phyloP scores from a whole-genome alignment of 1,140 invertebrate species.

The Homalodisca vitripennis region DNA sequence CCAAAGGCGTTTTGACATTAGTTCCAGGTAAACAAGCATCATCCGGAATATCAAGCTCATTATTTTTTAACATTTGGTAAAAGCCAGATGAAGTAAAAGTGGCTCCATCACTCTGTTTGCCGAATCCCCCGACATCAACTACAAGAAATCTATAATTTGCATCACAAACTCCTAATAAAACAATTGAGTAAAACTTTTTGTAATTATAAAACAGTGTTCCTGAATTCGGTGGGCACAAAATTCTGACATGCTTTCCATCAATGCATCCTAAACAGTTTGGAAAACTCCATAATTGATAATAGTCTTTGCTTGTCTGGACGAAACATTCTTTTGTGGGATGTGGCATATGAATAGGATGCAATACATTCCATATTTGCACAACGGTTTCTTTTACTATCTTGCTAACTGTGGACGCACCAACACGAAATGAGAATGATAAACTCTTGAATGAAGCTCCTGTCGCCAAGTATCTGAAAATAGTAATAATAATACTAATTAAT shows the following conservation, averaged over 20 bases:
- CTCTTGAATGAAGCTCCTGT: conserved; percentile 21
- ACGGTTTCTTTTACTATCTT: conserved; percentile 18
- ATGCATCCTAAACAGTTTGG: conserved; percentile 45
- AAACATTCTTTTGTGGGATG: neutral
- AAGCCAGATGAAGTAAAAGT: conserved; percentile 25
- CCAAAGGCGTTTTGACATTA: conserved; percentile 6
- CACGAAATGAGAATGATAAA: conserved; percentile 16
- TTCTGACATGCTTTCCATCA: conserved; percentile 49
- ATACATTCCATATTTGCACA: neutral
- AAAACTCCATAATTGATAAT: conserved; percentile 37
- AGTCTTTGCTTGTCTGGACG: conserved; percentile 26
- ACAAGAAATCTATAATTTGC: conserved; percentile 49
- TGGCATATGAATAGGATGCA: conserved; percentile 19
- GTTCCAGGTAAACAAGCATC: conserved; percentile 11
- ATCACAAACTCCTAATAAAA: conserved; percentile 52
- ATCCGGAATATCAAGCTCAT: conserved; percentile 4
- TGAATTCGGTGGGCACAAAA: conserved; percentile 43
- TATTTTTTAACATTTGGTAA: conserved; percentile 14
- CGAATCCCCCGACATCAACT: conserved; percentile 49
- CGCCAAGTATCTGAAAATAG: conserved; percentile 17
- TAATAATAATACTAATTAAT: no score
- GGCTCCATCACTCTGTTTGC: conserved; percentile 37
- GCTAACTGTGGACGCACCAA: conserved; percentile 18
- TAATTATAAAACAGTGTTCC: conserved; percentile 49
- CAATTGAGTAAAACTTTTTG: conserved; percentile 49